phyloP scores from a whole-genome alignment of 2,113 vertebrate genomes.

The Eolophus roseicapilla region DNA sequence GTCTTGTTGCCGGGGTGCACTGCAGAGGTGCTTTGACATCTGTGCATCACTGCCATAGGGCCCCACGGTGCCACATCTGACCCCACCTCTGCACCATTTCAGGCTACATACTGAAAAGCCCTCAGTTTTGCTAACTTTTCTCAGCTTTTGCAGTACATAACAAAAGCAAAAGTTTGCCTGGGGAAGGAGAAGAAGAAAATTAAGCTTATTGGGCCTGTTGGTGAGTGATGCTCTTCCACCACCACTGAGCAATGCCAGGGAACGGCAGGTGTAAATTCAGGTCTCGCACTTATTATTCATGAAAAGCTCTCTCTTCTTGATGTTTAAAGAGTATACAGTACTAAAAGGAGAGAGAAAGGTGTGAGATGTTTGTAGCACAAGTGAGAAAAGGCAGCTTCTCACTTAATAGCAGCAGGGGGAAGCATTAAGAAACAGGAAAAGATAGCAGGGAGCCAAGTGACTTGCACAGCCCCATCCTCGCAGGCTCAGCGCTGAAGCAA shows the following conservation, averaged over 20 bases:
- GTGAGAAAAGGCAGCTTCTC: slow-evolving; percentile 33
- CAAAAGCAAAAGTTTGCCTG: not conserved
- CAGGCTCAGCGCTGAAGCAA: rapidly evolving
- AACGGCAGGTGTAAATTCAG: not conserved
- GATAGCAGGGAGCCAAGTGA: not conserved
- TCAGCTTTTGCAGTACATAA: not conserved
- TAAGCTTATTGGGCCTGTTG: not conserved
- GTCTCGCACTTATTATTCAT: not conserved
- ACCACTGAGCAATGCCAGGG: not conserved
- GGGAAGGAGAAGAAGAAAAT: not conserved
- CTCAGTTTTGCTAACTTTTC: not conserved
- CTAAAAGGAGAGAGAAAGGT: not conserved
- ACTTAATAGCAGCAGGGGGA: not conserved
- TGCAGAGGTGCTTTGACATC: not conserved
- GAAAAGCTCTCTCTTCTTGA: not conserved
- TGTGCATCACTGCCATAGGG: rapidly evolving
- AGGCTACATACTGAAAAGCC: not conserved
- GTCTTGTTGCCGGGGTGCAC: not conserved
- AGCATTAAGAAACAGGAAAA: not conserved
- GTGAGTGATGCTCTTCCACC: not conserved
- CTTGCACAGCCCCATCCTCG: rapidly evolving
- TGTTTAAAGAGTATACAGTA: not conserved
- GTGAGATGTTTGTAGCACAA: not conserved
- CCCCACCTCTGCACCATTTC: not conserved
- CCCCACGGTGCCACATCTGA: rapidly evolving